Conservation (phyloP, 2,113 vertebrate genomes). For the Cololabis saira region DNA sequence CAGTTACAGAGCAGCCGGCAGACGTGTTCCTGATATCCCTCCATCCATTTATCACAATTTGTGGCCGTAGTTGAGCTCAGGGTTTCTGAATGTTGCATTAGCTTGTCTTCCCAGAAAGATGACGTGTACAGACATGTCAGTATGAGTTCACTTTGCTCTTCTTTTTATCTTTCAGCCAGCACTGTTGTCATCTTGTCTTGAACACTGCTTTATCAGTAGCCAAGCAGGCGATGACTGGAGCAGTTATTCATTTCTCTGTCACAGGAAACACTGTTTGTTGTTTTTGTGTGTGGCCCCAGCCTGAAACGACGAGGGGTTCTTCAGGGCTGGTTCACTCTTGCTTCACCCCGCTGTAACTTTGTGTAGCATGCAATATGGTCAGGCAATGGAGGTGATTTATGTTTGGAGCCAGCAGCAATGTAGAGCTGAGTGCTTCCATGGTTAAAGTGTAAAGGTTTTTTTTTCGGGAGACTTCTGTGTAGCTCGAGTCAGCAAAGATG, state of each 20-base stretch:
- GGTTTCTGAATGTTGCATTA: conserved; percentile 27
- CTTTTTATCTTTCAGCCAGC: conserved; percentile 24
- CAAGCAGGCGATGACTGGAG: conserved; percentile 31
- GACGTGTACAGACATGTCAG: conserved; percentile 38
- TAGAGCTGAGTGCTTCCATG: conserved; percentile 9
- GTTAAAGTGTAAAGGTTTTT: conserved; percentile 17
- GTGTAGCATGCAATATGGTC: conserved; percentile 12
- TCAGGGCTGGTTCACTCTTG: conserved; percentile 10
- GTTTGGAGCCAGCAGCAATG: conserved; percentile 4
- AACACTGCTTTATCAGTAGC: conserved; percentile 23
- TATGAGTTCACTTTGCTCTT: neutral
- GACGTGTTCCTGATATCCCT: conserved; percentile 16
- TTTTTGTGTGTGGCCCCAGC: conserved; percentile 17
- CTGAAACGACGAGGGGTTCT: conserved; percentile 36
- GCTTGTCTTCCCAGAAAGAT: conserved; percentile 39
- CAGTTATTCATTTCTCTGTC: conserved; percentile 30
- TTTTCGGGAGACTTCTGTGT: neutral
- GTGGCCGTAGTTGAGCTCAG: conserved; percentile 21
- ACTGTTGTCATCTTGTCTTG: conserved; percentile 49
- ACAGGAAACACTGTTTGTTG: conserved; percentile 46
- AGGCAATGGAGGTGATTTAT: conserved; percentile 4
- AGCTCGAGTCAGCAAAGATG: neutral
- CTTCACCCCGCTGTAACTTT: conserved; percentile 8
- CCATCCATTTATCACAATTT: conserved; percentile 41
- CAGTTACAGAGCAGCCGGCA: conserved; percentile 7